phyloP scores from a whole-genome alignment of 2,113 vertebrate genomes.

The Phalacrocorax aristotelis region DNA sequence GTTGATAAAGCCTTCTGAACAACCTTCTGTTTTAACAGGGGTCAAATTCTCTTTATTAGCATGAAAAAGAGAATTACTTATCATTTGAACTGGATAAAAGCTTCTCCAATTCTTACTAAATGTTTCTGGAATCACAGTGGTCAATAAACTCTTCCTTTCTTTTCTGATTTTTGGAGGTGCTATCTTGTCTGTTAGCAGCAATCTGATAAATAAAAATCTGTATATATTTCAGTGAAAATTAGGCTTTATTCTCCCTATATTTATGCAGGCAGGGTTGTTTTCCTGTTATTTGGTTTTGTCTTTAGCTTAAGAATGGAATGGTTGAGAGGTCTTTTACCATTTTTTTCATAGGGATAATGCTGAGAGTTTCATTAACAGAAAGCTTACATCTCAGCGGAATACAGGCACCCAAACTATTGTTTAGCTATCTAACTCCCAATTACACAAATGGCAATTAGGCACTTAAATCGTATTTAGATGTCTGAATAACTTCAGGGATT shows the following conservation, averaged over 20 bases:
- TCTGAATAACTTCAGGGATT: constrained; percentile 31
- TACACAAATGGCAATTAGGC: constrained; percentile 32
- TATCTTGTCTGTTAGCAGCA: background rate
- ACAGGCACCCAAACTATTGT: constrained; percentile 36
- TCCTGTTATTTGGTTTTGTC: background rate
- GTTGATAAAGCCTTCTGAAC: background rate
- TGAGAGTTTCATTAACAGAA: background rate
- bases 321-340: background rate
- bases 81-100: background rate
- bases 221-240: background rate
- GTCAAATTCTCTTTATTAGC: constrained; percentile 15
- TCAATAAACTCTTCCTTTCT: background rate
- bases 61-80: constrained; percentile 7
- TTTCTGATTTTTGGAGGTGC: background rate
- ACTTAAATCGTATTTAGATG: constrained; percentile 8
- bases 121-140: background rate
- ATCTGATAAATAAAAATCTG: background rate
- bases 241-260: background rate
- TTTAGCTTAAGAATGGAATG: background rate
- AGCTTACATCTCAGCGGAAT: background rate
- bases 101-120: background rate
- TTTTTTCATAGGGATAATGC: background rate
- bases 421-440: constrained; percentile 20
- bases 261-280: background rate
- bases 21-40: background rate